A percentile compares a stretch with the other conserved stretches of the same genome.
These are phyloP conservation scores for Rhogogaster chlorosoma DNA, from an alignment of 2,888 invertebrate species.

Conservation along the genomic window DNA sequence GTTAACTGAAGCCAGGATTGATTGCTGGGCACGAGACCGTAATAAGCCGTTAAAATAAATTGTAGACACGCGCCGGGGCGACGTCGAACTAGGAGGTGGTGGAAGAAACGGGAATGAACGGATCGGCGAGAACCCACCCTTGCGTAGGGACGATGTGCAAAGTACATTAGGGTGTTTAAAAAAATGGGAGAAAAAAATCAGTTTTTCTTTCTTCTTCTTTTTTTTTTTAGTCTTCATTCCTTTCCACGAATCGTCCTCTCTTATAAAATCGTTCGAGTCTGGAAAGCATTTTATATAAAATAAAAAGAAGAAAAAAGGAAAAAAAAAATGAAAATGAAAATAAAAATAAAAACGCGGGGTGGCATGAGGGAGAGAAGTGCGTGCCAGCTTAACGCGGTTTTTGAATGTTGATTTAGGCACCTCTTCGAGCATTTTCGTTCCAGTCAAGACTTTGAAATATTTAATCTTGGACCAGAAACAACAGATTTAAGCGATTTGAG, in stretches of 20 bases:
- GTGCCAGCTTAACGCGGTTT: neutral
- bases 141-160: neutral
- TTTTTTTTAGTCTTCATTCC: neutral
- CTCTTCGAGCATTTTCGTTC: neutral
- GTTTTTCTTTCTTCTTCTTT: neutral
- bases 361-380: neutral
- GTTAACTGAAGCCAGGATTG: slow-evolving; percentile 49
- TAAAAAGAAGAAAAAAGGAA: neutral
- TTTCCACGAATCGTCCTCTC: neutral
- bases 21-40: slow-evolving; percentile 49
- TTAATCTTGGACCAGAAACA: neutral
- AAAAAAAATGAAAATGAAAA: neutral
- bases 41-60: slow-evolving; percentile 54
- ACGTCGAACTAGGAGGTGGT: slow-evolving; percentile 38
- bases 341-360: neutral
- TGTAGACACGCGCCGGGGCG: slow-evolving; percentile 51
- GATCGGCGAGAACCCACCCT: neutral
- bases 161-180: slow-evolving; percentile 1
- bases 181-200: neutral
- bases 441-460: neutral
- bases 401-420: neutral
- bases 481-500: neutral
- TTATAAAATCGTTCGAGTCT: neutral
- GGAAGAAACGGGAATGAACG: neutral
- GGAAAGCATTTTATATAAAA: neutral